Evolutionary conservation across 2,797 vertebrate species (phyloP), one percentile per base, ranked within the genome.

Genomic region (Silurus aristotelis): DNA sequence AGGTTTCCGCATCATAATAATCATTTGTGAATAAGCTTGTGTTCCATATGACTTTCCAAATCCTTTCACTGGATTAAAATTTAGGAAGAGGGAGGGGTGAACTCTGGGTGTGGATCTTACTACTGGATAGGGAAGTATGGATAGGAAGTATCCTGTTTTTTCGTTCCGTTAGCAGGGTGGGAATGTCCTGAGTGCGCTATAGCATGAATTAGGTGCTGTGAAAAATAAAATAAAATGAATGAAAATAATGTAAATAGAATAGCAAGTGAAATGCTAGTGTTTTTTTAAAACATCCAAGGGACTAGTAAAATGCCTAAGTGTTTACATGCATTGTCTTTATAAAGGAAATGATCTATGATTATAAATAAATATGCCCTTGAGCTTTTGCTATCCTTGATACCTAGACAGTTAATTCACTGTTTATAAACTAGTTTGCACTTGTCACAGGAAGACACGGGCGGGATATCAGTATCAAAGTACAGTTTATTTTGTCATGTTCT

Each of bases 141-240:
- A 82, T 68, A 85, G 86, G 87, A 89, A 88, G 82, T 79, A 55
- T 20, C 20, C 48, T 84, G 68, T 87, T 90, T 88, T 73, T 84
- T 84, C 84, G 66, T 77, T 89, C 88, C 86, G 85, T 89, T 90
- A 83, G 67, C 85, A 83, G 63, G 89, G 84, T 77, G 81, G 84
- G 20, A 25, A 79, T 82, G 75, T 87, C 80, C 85, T 84, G 83
- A 56, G 86, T 38, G 88, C 90, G 86, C 87, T 86, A 67, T 88
- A 66, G 52, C 78, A 66, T 43, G 13, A 64, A 48, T 1, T 2
- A 63, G 2, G 19, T 60, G 10, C 58, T 78, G 38, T 22, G 31
- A 43, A 75, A 78, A 43, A 38, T 4, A 38, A 38, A 38, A 38
- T 38, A 5, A 38, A 14, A 43, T 8, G 8, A 58, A 19, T 31